Base-by-base conservation (phyloP, 2,888 invertebrate genomes). In the Ophonus ardosiacus region DNA sequence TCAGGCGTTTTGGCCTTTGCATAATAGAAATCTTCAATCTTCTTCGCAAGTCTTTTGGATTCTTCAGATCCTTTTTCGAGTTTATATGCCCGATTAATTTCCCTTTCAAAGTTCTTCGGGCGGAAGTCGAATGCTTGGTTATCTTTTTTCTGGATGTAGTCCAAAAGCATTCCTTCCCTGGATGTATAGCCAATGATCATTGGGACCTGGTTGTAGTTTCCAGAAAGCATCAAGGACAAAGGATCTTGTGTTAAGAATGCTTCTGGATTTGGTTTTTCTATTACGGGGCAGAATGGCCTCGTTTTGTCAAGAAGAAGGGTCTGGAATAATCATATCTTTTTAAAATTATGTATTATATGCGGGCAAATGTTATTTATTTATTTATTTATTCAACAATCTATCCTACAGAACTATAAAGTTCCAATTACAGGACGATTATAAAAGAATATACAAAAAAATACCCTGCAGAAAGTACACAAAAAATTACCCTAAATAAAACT, bases 11-110 rank as follows among this genome's bases (percentile, higher is more conserved):
- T 89, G 43, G 91, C 89, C 7, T 92, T 90, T 0, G 91, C 92
- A 87, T 92, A 93, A 87, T 93, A 92, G 8, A 90, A 89, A 15
- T 91, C 86, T 68, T 91, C 90, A 8, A 93, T 89, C 86, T 89
- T 89, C 1, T 89, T 87, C 0, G 92, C 92, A 51, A 91, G 89
- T 7, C 87, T 87, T 31, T 87, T 88, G 3, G 91, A 87, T 63
- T 86, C 43, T 57, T 87, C 85, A 87, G 86, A 91, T 87, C 85
- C 89, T 88, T 51, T 86, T 78, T 87, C 88, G 8, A 91, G 81
- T 7, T 89, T 87, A 1, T 91, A 88, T 85, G 90, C 89, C 0
- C 86, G 83, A 0, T 92, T 92, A 0, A 91, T 88, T 51, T 90
- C 86, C 83, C 88, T 88, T 86, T 90, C 90, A 51, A 91, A 91